Evolutionary conservation across 2,113 vertebrate genomes (phyloP).

Genomic region (Poeciliopsis retropinna): DNA sequence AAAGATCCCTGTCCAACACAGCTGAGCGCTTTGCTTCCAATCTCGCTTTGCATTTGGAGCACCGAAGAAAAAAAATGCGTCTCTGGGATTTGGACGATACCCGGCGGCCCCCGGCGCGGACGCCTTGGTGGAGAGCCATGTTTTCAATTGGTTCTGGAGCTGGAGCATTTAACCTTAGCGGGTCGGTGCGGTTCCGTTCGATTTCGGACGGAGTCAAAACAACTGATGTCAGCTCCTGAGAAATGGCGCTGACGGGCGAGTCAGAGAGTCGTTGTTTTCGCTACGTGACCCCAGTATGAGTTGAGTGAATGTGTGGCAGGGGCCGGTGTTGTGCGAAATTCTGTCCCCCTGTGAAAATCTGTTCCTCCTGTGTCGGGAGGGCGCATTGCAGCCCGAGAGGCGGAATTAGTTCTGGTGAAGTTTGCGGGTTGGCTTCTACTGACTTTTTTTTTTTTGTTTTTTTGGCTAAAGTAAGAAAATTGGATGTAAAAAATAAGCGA

Average conservation of each 20-base stretch:
- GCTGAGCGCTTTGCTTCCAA: constrained; percentile 52
- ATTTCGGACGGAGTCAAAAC: constrained; percentile 67
- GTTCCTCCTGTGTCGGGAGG: too few relatives aligned
- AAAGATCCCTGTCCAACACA: constrained; percentile 53
- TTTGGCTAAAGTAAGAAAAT: constrained; percentile 10
- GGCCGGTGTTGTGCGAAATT: background rate
- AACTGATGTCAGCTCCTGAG: constrained; percentile 62
- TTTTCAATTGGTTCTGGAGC: constrained; percentile 60
- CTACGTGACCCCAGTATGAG: constrained; percentile 12
- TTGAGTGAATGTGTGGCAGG: constrained; percentile 2
- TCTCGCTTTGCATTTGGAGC: constrained; percentile 53
- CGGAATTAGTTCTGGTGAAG: constrained; percentile 24
- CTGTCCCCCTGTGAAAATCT: too few relatives aligned
- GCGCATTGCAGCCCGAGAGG: too few relatives aligned
- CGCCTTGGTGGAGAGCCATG: constrained; percentile 63
- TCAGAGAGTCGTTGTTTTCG: constrained; percentile 53
- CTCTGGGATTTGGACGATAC: constrained; percentile 58
- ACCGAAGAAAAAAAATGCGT: constrained; percentile 33
- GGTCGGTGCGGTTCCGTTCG: constrained; percentile 55
- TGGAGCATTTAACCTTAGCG: constrained; percentile 47
- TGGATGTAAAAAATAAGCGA: background rate
- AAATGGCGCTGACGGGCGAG: constrained; percentile 36
- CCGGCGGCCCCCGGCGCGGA: constrained; percentile 34
- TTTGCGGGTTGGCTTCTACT: constrained; percentile 18
- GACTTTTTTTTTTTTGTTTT: background rate